Evolutionary conservation across 2,797 vertebrate species (phyloP).

Genomic region (Cheirogaleus major): DNA sequence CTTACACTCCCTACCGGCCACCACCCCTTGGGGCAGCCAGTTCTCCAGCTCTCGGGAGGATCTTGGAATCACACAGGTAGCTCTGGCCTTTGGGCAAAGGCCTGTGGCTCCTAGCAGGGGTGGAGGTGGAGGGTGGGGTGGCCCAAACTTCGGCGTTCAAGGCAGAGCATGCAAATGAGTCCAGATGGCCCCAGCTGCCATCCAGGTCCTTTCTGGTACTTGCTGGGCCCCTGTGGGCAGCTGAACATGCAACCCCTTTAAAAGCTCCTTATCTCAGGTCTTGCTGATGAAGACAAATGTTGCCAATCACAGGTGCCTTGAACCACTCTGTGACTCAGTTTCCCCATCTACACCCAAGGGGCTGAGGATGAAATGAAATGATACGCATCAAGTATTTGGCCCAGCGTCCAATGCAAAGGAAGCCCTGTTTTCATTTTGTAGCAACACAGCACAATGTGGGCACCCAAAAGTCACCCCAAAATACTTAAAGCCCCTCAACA

Average conservation of each 20-base stretch:
- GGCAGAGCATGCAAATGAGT: neutral
- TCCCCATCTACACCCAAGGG: neutral
- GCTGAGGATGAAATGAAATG: neutral
- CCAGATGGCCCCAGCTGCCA: neutral
- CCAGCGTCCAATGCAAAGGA: neutral
- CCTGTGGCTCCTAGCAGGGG: neutral
- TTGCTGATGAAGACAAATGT: neutral
- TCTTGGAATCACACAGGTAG: neutral
- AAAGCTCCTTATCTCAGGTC: neutral
- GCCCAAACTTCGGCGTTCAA: neutral
- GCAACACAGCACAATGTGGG: neutral
- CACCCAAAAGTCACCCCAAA: neutral
- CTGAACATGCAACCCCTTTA: neutral
- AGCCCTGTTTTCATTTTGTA: neutral
- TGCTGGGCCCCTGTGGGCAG: neutral
- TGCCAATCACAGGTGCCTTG: neutral
- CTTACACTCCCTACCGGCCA: fast-evolving
- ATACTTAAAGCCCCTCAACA: neutral
- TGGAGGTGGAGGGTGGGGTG: fast-evolving
- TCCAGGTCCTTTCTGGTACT: neutral
- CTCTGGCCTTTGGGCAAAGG: neutral
- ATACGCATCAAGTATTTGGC: neutral
- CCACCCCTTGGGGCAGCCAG: neutral
- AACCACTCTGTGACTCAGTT: neutral
- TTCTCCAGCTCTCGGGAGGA: neutral